Base-by-base conservation (phyloP, 2,797 vertebrate species). In the Micrastur ruficollis region DNA sequence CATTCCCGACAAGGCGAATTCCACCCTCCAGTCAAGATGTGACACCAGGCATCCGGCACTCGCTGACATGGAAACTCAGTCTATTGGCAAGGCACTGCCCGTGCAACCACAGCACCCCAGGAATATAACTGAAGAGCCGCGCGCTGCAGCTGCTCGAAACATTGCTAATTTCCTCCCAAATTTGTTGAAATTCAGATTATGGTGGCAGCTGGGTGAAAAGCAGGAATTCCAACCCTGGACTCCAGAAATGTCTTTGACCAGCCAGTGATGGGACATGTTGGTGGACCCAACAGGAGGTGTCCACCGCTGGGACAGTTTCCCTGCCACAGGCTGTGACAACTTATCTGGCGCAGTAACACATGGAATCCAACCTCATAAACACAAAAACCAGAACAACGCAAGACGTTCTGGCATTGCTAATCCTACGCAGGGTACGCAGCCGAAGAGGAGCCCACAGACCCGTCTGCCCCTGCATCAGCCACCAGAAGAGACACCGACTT, bases 261-360 rank as follows among this genome's bases (percentile, higher is more conserved):
- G 29, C 8, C 61, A 34, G 53, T 0, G 0, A 55, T 2, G 22
- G 36, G n/a, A 17, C 31, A 23, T 0, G 0, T 0, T 63, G 92
- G 49, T 63, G 31, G 61, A 40, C 44, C 34, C 70, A 49, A 12
- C 3, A 25, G 49, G 65, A 65, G 42, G 26, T 4, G 50, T 31
- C 55, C 65, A 32, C 29, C 2, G 2, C 58, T 62, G 55, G 67
- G 63, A 70, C 52, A 53, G 38, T 32, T 38, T 68, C 50, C 70
- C 62, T 47, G 38, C 53, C 9, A 0, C 68, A 8, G 63, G 40
- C 79, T 68, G 46, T 21, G 75, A 81, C 70, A 74, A 40, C 42
- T 63, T 14, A 61, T 14, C 72, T 5, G 4, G 32, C 0, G 0
- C 4, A 58, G n/a, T 29, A 88, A 84, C 32, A 66, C 70, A 14